Base-by-base conservation (phyloP, 30 jellyfish, hydroid and myxozoan species). In the Haliclystus octoradiatus region DNA sequence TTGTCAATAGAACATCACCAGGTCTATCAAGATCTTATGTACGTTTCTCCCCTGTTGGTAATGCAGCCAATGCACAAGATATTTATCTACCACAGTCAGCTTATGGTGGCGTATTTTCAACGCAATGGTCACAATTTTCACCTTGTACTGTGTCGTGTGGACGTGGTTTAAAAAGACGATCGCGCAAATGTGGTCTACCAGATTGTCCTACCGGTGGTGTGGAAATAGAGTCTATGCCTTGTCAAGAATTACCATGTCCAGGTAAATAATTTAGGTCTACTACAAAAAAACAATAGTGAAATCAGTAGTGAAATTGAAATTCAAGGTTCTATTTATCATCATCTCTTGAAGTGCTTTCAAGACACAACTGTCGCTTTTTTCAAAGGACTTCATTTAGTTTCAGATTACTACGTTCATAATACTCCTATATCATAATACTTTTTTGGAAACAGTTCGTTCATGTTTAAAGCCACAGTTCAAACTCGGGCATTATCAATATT, bases 161-260 rank as follows among this genome's bases (percentile, higher is more conserved):
- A 15, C 32, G 88, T 30, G 99, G 99, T 1, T 94, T 86, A 71
- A 78, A 80, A 89, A 92, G 77, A 62, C 30, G 99, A 26, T 82
- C 69, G 61, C 92, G 99, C 19, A 80, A 80, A 50, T 92, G 99
- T 63, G 79, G 62, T 52, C 79, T 83, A 15, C 96, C 96, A 14
- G 99, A 79, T 33, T 92, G 99, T 74, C 99, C 99, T 1, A 49
- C 96, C 5, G 96, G 96, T 30, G 96, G 99, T 14, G 81, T 83
- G 27, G 99, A 92, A 69, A 84, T 85, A 12, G 96, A 92, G 69
- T 64, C 96, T 5, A 75, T 66, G 28, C 96, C 96, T 0, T 92
- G 99, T 62, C 63, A 67, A 5, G 75, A 69, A 25, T 63, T 75
- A 14, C 86, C 83, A 31, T 92, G 99, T 67, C 93, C 94, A 25